Conservation (phyloP, 1,140 invertebrate genomes). For the Limonius californicus region DNA sequence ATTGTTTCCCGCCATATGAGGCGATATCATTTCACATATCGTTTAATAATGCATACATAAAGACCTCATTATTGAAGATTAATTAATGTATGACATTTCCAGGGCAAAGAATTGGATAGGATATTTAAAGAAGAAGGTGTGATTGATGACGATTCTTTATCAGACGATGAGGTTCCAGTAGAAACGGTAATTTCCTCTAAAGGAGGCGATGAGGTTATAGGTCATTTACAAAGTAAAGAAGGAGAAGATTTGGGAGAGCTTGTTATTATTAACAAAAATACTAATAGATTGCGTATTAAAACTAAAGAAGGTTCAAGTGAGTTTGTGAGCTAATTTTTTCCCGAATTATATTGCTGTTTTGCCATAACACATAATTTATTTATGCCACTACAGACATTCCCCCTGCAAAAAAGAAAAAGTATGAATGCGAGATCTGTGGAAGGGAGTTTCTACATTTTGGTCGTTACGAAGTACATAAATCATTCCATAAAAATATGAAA, state of each 20-base stretch:
- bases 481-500: conserved; percentile 48
- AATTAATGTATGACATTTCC: too few species aligned
- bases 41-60: too few species aligned
- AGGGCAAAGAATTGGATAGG: conserved; percentile 69
- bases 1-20: too few species aligned
- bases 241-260: conserved; percentile 58
- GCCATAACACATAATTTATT: too few species aligned
- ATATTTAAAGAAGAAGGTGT: conserved; percentile 70
- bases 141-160: conserved; percentile 56
- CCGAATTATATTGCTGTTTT: too few species aligned
- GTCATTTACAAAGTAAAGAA: conserved; percentile 59
- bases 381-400: too few species aligned
- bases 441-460: conserved; percentile 53
- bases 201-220: conserved; percentile 56
- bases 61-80: too few species aligned
- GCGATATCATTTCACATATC: too few species aligned
- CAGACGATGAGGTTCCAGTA: conserved; percentile 45
- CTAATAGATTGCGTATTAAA: conserved; percentile 16
- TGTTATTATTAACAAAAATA: conserved; percentile 54
- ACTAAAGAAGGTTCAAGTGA: conserved; percentile 13
- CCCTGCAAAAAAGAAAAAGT: conserved; percentile 48
- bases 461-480: conserved; percentile 45
- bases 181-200: conserved; percentile 10
- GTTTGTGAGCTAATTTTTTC: neutral
- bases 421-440: conserved; percentile 53